Base-by-base conservation (phyloP, 2,888 invertebrate genomes). In the Mamestra brassicae region DNA sequence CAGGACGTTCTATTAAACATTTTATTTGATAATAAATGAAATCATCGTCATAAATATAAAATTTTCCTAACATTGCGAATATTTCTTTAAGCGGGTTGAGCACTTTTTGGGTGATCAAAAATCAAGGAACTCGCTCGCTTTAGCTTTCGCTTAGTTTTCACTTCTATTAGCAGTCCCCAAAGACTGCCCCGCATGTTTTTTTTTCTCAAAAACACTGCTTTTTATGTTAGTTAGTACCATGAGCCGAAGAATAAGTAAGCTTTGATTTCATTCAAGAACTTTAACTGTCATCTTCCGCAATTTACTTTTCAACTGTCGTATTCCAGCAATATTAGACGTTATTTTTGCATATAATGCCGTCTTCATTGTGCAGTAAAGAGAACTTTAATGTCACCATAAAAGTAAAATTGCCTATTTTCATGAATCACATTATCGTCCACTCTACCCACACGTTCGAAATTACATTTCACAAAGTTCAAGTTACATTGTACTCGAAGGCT, bases 311-410 rank as follows among this genome's bases (percentile, higher is more conserved):
- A 80, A 54, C n/a, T 52, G 26, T 50, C 50, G 71, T 63, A 71
- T 71, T 73, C 55, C 57, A 69, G 65, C 26, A 66, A 83, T 61
- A 66, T 74, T 73, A 73, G 64, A 69, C 42, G 57, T 65, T 61
- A 71, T 60, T 72, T 85, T 80, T 81, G 81, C 78, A 83, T 76
- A 88, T 87, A 87, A 87, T 81, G 84, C 85, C 80, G 80, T 78
- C 77, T 80, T 80, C 71, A 80, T 80, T 76, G 79, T 85, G 86
- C 87, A 89, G 80, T 89, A 88, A 86, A 80, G 88, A 88, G 87
- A 84, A 86, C 86, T 91, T 91, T 91, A 91, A 90, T 88, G 89
- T 82, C 72, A 85, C 87, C 85, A 91, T 92, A 91, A 92, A 92
- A 89, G 66, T 86, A 85, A 89, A 88, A 90, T 91, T 88, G 89